phyloP scores from a whole-genome alignment of 2,113 vertebrate genomes.

The Opisthocomus hoazin region DNA sequence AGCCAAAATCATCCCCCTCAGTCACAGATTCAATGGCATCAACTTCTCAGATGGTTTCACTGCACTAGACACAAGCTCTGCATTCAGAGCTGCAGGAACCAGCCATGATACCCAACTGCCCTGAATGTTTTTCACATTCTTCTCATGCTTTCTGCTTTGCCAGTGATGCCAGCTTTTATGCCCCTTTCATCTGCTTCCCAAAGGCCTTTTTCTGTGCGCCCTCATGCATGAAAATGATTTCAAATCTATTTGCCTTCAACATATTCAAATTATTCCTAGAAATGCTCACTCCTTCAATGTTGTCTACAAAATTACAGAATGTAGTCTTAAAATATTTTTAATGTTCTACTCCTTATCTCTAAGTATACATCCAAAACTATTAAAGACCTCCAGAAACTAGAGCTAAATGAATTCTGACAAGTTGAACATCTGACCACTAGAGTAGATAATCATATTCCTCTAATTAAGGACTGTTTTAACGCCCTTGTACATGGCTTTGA shows the following conservation, averaged over 20 bases:
- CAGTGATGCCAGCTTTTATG: neutral
- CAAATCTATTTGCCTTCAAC: neutral
- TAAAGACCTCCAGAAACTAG: neutral
- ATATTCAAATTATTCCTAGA: neutral
- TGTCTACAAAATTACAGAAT: neutral
- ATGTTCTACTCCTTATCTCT: neutral
- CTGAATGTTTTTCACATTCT: neutral
- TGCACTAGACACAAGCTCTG: neutral
- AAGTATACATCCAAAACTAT: neutral
- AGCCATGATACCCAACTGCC: neutral
- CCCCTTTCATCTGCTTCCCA: neutral
- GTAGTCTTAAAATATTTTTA: neutral
- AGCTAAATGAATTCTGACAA: neutral
- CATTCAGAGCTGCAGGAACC: neutral
- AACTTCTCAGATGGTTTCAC: neutral
- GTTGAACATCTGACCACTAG: neutral
- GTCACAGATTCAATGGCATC: neutral
- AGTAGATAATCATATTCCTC: neutral
- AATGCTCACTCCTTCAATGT: neutral
- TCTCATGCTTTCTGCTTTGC: neutral
- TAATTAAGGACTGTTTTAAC: neutral
- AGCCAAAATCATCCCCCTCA: neutral
- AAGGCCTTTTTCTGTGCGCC: neutral
- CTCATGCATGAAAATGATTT: neutral
- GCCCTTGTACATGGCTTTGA: neutral